phyloP scores from a whole-genome alignment of 1,140 invertebrate genomes.

The Pseudoatta argentina region DNA sequence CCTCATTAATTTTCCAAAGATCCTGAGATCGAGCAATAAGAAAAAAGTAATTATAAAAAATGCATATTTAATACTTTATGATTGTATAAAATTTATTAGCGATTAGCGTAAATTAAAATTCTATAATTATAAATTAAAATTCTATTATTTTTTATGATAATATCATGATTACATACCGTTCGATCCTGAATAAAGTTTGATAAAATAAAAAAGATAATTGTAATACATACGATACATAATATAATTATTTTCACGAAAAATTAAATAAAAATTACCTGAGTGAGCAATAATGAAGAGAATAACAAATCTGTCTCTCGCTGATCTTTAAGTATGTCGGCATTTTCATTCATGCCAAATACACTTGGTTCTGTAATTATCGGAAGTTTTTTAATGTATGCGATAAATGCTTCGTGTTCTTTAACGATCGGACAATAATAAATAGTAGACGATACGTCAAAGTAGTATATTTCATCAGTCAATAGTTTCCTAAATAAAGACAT shows the following conservation, averaged over 20 bases:
- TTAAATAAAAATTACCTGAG: slow-evolving; percentile 89
- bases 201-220: slow-evolving; percentile 40
- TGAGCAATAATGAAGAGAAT: slow-evolving; percentile 93
- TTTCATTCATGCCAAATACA: slow-evolving; percentile 97
- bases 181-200: slow-evolving; percentile 79
- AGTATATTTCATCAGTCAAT: slow-evolving; percentile 80
- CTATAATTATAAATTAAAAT: slow-evolving; percentile 49
- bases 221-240: background rate
- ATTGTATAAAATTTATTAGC: slow-evolving; percentile 20
- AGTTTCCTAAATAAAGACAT: slow-evolving; percentile 70
- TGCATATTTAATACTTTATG: slow-evolving; percentile 33
- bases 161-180: slow-evolving; percentile 76
- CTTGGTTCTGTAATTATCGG: slow-evolving; percentile 93
- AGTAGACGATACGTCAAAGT: slow-evolving; percentile 82
- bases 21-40: slow-evolving; percentile 77
- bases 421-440: slow-evolving; percentile 92
- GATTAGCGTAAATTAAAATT: background rate
- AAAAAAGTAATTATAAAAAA: slow-evolving; percentile 46
- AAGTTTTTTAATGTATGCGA: slow-evolving; percentile 92
- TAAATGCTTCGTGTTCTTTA: slow-evolving; percentile 92
- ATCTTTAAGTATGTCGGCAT: slow-evolving; percentile 98
- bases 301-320: slow-evolving; percentile 94
- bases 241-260: slow-evolving; percentile 7
- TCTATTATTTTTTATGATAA: slow-evolving; percentile 26
- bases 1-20: slow-evolving; percentile 79